Percentiles rank a stretch among this genome's conserved stretches.
These are phyloP conservation scores for Tenthredo scrophulariae DNA, from an alignment of 2,888 invertebrate genomes.

Conservation along the genomic window DNA sequence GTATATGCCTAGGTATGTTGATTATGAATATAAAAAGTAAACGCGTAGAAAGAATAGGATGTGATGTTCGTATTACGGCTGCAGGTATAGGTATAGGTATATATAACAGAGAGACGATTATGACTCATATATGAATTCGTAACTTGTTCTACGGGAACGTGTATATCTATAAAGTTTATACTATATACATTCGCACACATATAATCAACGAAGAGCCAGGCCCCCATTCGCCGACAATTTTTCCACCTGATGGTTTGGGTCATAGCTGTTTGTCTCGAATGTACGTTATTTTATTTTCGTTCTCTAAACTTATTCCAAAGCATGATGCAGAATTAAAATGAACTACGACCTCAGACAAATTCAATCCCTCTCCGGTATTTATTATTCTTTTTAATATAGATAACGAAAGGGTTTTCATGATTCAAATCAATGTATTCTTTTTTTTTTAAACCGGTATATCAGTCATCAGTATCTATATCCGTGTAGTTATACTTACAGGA, in stretches of 20 bases:
- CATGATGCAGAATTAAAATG: background rate
- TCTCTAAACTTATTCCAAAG: background rate
- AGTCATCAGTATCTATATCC: background rate
- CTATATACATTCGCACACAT: background rate
- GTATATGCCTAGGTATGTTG: background rate
- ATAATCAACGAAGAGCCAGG: background rate
- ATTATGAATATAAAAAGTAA: background rate
- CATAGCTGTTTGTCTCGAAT: slow-evolving; percentile 1
- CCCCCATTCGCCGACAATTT: background rate
- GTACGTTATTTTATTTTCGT: background rate
- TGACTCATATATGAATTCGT: slow-evolving; percentile 23
- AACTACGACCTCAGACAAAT: too few relatives aligned
- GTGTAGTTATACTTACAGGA: background rate
- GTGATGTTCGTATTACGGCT: background rate
- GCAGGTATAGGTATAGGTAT: background rate
- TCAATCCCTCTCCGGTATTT: too few relatives aligned
- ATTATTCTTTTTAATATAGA: too few relatives aligned
- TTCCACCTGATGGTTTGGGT: background rate
- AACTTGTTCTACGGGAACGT: slow-evolving; percentile 10
- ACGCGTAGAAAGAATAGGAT: slow-evolving; percentile 1
- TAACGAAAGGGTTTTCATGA: too few relatives aligned
- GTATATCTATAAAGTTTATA: background rate
- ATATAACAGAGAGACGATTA: background rate
- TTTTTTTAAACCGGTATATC: too few relatives aligned
- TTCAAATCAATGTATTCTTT: too few relatives aligned